Evolutionary conservation across 2,888 invertebrate genomes (phyloP).

Genomic region (Cryptops parisi): DNA sequence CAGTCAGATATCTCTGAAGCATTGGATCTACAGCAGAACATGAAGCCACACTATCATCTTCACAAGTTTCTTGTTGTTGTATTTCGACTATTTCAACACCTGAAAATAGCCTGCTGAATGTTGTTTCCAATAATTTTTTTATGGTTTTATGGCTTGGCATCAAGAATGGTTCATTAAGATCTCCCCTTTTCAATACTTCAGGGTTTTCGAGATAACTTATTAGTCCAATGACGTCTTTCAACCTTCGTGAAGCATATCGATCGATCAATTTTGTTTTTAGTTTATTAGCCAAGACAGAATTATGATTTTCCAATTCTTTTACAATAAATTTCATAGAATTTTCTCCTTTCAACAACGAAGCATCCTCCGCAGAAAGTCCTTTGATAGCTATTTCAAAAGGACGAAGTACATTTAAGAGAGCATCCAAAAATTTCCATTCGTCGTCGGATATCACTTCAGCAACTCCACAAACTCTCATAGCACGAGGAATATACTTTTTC

Average conservation of each 20-base stretch:
- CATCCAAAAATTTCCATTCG: not conserved
- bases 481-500: not conserved
- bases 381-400: not conserved
- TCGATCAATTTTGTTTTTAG: not conserved
- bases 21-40: too few relatives aligned
- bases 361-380: not conserved
- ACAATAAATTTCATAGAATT: too few relatives aligned
- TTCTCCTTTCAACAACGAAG: not conserved
- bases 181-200: not conserved
- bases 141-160: too few relatives aligned
- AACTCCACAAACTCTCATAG: not conserved
- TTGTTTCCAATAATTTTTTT: not conserved
- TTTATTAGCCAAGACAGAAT: not conserved
- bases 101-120: not conserved
- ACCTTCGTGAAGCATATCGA: not conserved
- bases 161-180: too few relatives aligned
- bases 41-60: too few relatives aligned
- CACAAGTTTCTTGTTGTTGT: too few relatives aligned
- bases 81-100: too few relatives aligned
- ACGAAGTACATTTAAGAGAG: not conserved
- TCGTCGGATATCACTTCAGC: too few relatives aligned
- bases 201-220: not conserved
- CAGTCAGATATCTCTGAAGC: too few relatives aligned
- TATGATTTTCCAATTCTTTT: too few relatives aligned
- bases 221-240: not conserved